phyloP scores from a whole-genome alignment of 2,888 invertebrate genomes.

The Criorhina ranunculi region DNA sequence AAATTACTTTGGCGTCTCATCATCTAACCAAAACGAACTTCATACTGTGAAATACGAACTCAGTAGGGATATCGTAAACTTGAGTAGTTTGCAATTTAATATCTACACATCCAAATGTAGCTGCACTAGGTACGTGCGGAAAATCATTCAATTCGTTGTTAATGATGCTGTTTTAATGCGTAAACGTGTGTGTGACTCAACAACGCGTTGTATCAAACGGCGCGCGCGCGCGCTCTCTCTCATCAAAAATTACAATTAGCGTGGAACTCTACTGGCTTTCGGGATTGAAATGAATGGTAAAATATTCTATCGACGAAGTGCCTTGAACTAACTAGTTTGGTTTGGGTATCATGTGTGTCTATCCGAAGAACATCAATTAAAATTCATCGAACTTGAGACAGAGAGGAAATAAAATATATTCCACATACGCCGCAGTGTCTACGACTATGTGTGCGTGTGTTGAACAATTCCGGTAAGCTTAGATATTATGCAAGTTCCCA shows the following conservation, averaged over 20 bases:
- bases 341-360: not conserved
- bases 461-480: not conserved
- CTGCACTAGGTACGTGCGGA: conserved; percentile 57
- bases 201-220: not conserved
- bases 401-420: conserved; percentile 18
- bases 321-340: conserved; percentile 49
- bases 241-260: conserved; percentile 40
- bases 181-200: conserved; percentile 52
- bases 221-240: conserved; percentile 10
- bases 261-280: not conserved
- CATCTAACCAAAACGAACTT: conserved; percentile 23
- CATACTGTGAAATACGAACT: not conserved
- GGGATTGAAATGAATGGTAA: conserved; percentile 31
- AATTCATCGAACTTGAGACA: conserved; percentile 28
- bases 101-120: conserved; percentile 32
- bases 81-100: conserved; percentile 18
- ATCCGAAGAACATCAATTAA: conserved; percentile 30
- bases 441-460: not conserved
- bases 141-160: conserved; percentile 38
- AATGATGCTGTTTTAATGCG: not conserved
- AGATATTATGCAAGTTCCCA: conserved; percentile 28
- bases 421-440: conserved; percentile 41
- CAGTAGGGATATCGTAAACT: conserved; percentile 28
- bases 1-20: conserved; percentile 3
- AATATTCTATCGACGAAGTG: conserved; percentile 53